Percentiles rank a stretch among this genome's conserved stretches.
These are phyloP conservation scores for Netelia melanura DNA, from an alignment of 2,888 invertebrate genomes.

Conservation along the genomic window DNA sequence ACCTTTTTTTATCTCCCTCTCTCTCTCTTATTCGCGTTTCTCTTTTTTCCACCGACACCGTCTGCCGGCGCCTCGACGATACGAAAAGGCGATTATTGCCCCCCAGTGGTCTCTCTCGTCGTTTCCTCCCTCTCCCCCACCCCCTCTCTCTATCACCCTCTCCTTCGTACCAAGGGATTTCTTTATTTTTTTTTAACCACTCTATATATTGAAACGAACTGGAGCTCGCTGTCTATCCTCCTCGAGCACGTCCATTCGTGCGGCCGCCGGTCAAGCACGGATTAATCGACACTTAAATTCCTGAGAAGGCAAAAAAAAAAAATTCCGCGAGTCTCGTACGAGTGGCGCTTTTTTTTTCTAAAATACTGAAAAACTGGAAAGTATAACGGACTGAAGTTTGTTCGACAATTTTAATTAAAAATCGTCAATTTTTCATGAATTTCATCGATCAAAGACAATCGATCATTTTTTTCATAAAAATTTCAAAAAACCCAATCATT, in stretches of 20 bases:
- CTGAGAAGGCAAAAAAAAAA: slow-evolving; percentile 49
- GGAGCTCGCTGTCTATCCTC: slow-evolving; percentile 8
- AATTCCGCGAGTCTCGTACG: slow-evolving; percentile 27
- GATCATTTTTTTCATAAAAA: no score
- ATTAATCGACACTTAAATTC: slow-evolving; percentile 63
- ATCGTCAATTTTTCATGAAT: not conserved
- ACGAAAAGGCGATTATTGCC: slow-evolving; percentile 67
- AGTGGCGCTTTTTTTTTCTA: not conserved
- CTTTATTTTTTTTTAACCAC: slow-evolving; percentile 72
- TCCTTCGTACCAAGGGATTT: slow-evolving; percentile 72
- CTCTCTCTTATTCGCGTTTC: slow-evolving; percentile 24
- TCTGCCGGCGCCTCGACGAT: slow-evolving; percentile 32
- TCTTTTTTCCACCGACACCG: slow-evolving; percentile 20
- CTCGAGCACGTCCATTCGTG: slow-evolving; percentile 61
- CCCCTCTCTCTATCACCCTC: slow-evolving; percentile 18
- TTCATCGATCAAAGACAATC: no score
- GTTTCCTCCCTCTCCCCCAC: not conserved
- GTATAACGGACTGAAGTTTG: not conserved
- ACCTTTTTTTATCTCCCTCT: slow-evolving; percentile 26
- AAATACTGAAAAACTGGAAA: not conserved
- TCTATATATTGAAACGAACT: slow-evolving; percentile 62
- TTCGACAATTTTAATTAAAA: not conserved
- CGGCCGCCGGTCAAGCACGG: slow-evolving; percentile 49
- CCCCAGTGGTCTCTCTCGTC: slow-evolving; percentile 59
- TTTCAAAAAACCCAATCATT: no score